Percentiles rank a stretch among this genome's conserved stretches.
Evolutionary conservation across 2,888 invertebrate genomes (phyloP).

Genomic region (Agonopterix arenella): DNA sequence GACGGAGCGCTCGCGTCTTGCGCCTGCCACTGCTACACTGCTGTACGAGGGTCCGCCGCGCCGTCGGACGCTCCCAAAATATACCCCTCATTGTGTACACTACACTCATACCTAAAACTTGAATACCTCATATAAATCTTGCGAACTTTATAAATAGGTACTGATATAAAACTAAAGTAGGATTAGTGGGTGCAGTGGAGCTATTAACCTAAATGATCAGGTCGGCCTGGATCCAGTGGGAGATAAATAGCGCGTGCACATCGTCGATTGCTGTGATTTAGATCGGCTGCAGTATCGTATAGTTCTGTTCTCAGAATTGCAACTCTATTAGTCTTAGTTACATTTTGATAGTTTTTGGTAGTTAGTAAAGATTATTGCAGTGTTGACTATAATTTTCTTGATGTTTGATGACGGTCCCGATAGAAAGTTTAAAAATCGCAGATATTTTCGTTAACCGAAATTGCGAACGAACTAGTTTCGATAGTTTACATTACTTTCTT

Average conservation of each 20-base stretch:
- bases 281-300: not conserved
- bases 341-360: not conserved
- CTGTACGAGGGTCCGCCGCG: constrained; percentile 34
- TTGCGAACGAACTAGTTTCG: no score
- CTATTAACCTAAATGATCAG: constrained; percentile 34
- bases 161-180: constrained; percentile 20
- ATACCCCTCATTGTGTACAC: constrained; percentile 70
- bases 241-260: constrained; percentile 1
- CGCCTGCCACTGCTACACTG: constrained; percentile 55
- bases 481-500: no score
- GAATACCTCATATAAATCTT: constrained; percentile 47
- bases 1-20: constrained; percentile 25
- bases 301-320: not conserved
- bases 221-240: constrained; percentile 20
- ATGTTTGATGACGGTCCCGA: no score
- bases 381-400: no score
- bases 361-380: no score
- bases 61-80: constrained; percentile 50
- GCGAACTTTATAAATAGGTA: constrained; percentile 51
- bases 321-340: not conserved
- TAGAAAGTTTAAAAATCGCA: no score
- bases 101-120: constrained; percentile 51
- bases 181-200: constrained; percentile 22
- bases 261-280: not conserved
- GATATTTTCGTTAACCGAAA: no score